Conservation (phyloP, 1,140 invertebrate genomes). For the Lepidostoma basale region DNA sequence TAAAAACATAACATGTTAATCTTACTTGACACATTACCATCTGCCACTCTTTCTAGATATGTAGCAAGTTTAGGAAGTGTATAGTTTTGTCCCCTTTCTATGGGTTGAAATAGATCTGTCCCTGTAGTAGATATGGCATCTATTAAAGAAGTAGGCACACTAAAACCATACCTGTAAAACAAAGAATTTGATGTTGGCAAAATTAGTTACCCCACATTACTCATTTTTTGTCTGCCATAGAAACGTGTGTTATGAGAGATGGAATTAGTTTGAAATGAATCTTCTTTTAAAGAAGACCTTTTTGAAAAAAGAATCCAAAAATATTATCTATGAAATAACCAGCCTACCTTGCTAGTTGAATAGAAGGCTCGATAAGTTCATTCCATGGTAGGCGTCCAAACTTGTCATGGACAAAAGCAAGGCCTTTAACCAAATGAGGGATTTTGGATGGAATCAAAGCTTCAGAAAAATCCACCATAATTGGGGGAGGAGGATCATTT, state of each 20-base stretch:
- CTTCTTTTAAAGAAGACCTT: too few relatives aligned
- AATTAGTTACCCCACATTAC: constrained; percentile 46
- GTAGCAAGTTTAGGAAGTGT: constrained; percentile 53
- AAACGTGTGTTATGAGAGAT: too few relatives aligned
- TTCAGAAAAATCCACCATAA: constrained; percentile 64
- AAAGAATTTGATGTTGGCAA: neutral
- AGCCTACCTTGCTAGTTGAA: constrained; percentile 65
- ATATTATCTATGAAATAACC: too few relatives aligned
- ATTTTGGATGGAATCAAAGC: constrained; percentile 54
- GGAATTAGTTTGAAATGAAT: too few relatives aligned
- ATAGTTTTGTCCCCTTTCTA: constrained; percentile 58
- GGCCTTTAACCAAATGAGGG: constrained; percentile 64
- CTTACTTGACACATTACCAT: constrained; percentile 57
- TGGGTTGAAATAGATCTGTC: constrained; percentile 51
- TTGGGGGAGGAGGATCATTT: constrained; percentile 55
- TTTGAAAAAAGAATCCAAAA: too few relatives aligned
- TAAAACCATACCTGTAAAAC: constrained; percentile 56
- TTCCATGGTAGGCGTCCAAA: constrained; percentile 71
- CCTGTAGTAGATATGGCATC: constrained; percentile 54
- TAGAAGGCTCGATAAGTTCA: constrained; percentile 68
- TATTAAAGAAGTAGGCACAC: constrained; percentile 58
- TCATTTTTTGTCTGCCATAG: too few relatives aligned
- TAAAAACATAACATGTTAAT: constrained; percentile 16
- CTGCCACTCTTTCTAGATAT: constrained; percentile 58
- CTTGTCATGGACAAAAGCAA: constrained; percentile 64